Percentiles rank a stretch among this genome's conserved stretches.
Evolutionary conservation across 1,140 invertebrate species (phyloP).

Genomic region (Bursaphelenchus mucronatus): DNA sequence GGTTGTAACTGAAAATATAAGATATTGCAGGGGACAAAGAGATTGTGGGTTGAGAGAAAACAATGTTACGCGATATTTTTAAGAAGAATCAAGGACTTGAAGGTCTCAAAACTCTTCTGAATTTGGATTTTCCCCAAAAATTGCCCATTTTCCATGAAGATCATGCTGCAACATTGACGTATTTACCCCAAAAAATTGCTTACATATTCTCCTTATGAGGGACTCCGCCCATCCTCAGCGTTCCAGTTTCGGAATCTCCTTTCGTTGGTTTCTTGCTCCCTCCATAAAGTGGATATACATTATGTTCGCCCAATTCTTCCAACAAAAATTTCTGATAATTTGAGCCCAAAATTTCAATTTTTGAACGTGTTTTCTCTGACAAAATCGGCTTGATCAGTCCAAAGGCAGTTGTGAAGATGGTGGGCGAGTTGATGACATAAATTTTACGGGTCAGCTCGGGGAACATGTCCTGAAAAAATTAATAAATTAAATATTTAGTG

Average conservation of each 20-base stretch:
- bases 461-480: slow-evolving; percentile 12
- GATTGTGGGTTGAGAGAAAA: too few relatives aligned
- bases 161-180: not conserved
- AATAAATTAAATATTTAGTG: not conserved
- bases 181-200: too few relatives aligned
- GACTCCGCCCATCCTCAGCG: slow-evolving; percentile 9
- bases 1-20: slow-evolving; percentile 13
- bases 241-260: slow-evolving; percentile 9
- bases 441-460: slow-evolving; percentile 12
- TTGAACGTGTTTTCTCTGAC: slow-evolving; percentile 22
- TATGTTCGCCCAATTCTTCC: slow-evolving; percentile 22
- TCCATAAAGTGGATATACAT: slow-evolving; percentile 16
- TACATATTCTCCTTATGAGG: too few relatives aligned
- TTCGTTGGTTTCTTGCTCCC: slow-evolving; percentile 1
- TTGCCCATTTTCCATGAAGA: not conserved
- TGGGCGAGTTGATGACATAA: slow-evolving; percentile 26
- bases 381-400: slow-evolving; percentile 22
- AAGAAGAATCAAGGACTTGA: too few relatives aligned
- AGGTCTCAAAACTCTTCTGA: too few relatives aligned
- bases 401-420: slow-evolving; percentile 19
- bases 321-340: slow-evolving; percentile 16
- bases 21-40: too few relatives aligned
- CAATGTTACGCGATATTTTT: too few relatives aligned
- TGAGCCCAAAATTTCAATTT: slow-evolving; percentile 10
- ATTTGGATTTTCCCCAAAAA: too few relatives aligned